Base-by-base conservation (phyloP, 2,113 vertebrate genomes). In the Anas platyrhynchos region DNA sequence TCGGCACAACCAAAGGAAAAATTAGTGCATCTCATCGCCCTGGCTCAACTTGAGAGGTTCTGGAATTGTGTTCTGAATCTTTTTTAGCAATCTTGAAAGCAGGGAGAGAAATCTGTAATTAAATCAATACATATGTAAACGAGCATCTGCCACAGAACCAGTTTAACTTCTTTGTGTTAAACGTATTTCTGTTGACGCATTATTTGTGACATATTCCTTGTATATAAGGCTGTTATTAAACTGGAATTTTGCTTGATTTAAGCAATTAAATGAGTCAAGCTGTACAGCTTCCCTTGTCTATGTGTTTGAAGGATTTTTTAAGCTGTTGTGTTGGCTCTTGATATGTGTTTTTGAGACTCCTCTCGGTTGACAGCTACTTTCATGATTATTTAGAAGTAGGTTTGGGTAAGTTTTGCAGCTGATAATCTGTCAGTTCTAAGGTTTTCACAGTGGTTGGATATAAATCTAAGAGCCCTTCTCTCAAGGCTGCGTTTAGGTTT, bases 71-170 rank as follows among this genome's bases (percentile, higher is more conserved):
- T 66, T 85, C 29, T 50, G 43, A 25, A 29, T 61, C 75, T 58
- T 44, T 82, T 83, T 55, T 14, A 88, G 59, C 55, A 50, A 25
- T 66, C 85, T 72, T 86, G 63, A 94, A 72, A 85, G 54, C 58
- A 91, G 6, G 6, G 46, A 86, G 68, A 83, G 63, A 93, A 94
- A 95, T 86, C 80, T 88, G 58, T 87, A 58, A 90, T 91, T 93
- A 92, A 94, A 88, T 77, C 79, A 69, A 83, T 90, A 55, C 36
- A 36, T 71, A 92, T 74, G 88, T 80, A 94, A 94, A 87, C 3
- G 13, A 96, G 80, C 91, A 95, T 90, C 91, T 95, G 94, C 52
- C 73, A n/a, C 50, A 77, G 72, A 89, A 83, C 9, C 13, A 36
- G 63, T 80, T 91, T 67, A 65, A 38, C 58, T 73, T 76, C 63